Evolutionary conservation across 2,113 vertebrate genomes (phyloP).

Genomic region (Onychostoma macrolepis): DNA sequence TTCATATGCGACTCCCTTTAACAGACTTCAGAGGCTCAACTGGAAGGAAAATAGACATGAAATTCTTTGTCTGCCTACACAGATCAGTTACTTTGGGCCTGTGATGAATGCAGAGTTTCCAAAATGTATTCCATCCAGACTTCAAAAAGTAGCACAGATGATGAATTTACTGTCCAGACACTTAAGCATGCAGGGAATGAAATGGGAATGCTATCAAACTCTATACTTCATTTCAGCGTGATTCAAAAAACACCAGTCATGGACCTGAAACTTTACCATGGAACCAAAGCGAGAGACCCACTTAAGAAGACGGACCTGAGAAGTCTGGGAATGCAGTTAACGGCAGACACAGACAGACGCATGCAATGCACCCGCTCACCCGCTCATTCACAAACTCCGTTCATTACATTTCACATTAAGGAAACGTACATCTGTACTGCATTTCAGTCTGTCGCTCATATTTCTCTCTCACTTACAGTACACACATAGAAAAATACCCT

Average conservation of each 20-base stretch:
- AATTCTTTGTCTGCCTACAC: conserved; percentile 69
- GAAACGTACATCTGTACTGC: background rate
- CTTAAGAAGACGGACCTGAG: conserved; percentile 62
- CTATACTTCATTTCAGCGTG: conserved; percentile 54
- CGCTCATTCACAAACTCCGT: conserved; percentile 36
- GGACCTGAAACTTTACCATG: conserved; percentile 48
- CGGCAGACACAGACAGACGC: conserved; percentile 27
- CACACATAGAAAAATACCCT: too few species aligned
- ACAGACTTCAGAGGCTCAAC: conserved; percentile 39
- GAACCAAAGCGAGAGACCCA: conserved; percentile 42
- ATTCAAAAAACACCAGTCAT: conserved; percentile 60
- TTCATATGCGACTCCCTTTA: conserved; percentile 63
- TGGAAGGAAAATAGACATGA: conserved; percentile 46
- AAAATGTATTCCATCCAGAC: conserved; percentile 68
- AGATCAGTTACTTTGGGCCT: conserved; percentile 64
- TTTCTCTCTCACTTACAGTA: background rate
- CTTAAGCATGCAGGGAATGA: conserved; percentile 73
- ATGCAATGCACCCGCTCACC: conserved; percentile 27
- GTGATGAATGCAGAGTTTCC: conserved; percentile 70
- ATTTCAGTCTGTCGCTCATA: background rate
- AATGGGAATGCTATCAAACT: conserved; percentile 69
- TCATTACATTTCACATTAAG: conserved; percentile 30
- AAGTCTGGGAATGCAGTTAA: conserved; percentile 61
- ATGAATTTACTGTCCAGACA: conserved; percentile 69
- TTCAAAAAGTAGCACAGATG: conserved; percentile 67